A percentile compares a stretch with the other conserved stretches of the same genome.
Conservation (phyloP, 2,113 vertebrate species). For the Hydropotes inermis region DNA sequence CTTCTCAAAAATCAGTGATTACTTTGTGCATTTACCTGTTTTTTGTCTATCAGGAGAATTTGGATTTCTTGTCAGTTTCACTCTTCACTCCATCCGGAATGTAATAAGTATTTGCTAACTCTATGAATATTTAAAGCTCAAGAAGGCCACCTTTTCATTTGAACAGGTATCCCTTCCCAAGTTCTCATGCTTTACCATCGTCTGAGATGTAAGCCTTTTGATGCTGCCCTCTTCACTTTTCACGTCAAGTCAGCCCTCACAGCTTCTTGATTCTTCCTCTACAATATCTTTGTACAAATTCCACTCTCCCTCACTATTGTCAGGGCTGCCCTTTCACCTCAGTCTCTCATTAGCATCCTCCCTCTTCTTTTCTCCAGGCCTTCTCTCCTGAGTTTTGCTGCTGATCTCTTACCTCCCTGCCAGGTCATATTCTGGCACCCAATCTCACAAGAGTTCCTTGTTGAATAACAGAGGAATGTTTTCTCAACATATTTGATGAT, state of each 20-base stretch:
- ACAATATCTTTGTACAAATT: not conserved
- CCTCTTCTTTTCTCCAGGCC: not conserved
- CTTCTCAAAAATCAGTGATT: not conserved
- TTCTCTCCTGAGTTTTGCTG: not conserved
- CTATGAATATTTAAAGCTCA: not conserved
- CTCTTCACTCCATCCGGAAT: rapidly evolving
- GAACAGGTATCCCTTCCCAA: not conserved
- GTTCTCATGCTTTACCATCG: not conserved
- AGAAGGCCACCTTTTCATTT: not conserved
- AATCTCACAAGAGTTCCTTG: not conserved
- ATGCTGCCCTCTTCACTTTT: not conserved
- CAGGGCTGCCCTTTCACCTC: not conserved
- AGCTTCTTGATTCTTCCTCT: not conserved
- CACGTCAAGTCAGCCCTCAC: not conserved
- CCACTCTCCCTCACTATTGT: not conserved
- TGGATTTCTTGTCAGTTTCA: not conserved
- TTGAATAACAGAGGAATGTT: not conserved
- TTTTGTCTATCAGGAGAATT: not conserved
- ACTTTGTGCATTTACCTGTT: not conserved
- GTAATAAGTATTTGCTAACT: not conserved
- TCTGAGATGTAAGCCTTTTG: not conserved
- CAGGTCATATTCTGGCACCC: not conserved
- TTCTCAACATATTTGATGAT: not conserved
- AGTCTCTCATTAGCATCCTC: not conserved
- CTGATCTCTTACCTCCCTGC: not conserved